These are phyloP conservation scores for Bradypus variegatus DNA, from an alignment of 2,797 vertebrate genomes.

Conservation along the genomic window DNA sequence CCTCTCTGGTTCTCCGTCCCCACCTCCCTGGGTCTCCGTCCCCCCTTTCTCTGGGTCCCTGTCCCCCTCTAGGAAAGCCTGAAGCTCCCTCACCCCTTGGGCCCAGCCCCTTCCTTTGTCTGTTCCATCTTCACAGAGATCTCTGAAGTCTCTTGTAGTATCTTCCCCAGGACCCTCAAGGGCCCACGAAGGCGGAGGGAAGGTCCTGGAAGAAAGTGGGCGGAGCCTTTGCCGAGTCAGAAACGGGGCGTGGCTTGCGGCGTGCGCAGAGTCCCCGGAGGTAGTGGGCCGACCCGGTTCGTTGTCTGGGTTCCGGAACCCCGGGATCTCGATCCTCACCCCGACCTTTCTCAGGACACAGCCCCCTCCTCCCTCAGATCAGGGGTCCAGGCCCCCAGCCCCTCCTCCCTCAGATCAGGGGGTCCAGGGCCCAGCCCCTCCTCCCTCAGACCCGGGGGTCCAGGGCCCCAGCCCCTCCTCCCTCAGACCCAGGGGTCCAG, in stretches of 20 bases:
- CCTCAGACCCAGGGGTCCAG: no score
- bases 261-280: rapidly evolving
- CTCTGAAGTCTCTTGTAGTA: not conserved
- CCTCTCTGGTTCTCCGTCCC: not conserved
- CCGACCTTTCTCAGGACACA: rapidly evolving
- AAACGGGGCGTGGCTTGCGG: not conserved
- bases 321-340: not conserved
- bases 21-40: not conserved
- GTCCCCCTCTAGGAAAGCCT: not conserved
- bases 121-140: slow-evolving; percentile 25
- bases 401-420: not conserved
- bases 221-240: not conserved
- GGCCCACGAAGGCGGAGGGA: not conserved
- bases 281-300: not conserved
- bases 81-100: slow-evolving; percentile 14
- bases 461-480: not conserved
- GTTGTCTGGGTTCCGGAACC: no score
- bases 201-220: not conserved
- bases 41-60: not conserved
- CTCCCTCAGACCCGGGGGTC: no score
- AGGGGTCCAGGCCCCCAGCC: not conserved
- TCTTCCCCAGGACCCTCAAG: not conserved
- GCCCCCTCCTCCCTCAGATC: no score
- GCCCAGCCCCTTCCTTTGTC: not conserved
- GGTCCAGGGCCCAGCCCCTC: no score